Conservation (phyloP, 2,113 vertebrate genomes). For the Gymnobelideus leadbeateri region DNA sequence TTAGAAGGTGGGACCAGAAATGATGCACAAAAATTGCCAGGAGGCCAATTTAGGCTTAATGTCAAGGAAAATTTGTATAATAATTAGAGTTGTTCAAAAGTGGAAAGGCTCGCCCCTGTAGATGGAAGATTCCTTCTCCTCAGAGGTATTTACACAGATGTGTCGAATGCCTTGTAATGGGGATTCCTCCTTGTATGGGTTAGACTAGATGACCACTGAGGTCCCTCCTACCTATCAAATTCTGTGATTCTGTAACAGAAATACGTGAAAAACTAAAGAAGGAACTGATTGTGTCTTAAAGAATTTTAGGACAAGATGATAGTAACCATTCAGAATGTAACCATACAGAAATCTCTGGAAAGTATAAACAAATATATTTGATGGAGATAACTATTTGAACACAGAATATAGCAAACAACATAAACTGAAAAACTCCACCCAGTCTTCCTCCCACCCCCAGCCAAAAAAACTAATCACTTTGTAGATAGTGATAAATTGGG, state of each 20-base stretch:
- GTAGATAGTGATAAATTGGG: not conserved
- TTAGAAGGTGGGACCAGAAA: not conserved
- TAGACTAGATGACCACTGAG: not conserved
- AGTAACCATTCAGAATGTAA: not conserved
- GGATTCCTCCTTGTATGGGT: not conserved
- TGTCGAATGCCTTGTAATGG: not conserved
- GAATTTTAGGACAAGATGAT: not conserved
- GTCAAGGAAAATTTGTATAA: not conserved
- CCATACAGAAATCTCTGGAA: not conserved
- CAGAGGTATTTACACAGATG: not conserved
- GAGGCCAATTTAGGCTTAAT: not conserved
- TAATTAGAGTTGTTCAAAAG: not conserved
- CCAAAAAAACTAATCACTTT: not conserved
- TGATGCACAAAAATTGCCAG: not conserved
- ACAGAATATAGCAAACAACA: not conserved
- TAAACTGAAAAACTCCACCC: not conserved
- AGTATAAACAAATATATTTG: not conserved
- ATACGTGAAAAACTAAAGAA: not conserved
- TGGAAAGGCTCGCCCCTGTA: not conserved
- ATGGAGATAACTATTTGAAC: not conserved
- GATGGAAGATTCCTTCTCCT: not conserved
- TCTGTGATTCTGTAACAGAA: not conserved
- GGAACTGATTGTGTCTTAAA: not conserved
- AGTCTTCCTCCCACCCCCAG: too few relatives aligned
- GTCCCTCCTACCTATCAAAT: not conserved